Percentiles rank a stretch among this genome's conserved stretches.
Conservation (phyloP, 2,113 vertebrate species). For the Recurvirostra avosetta region DNA sequence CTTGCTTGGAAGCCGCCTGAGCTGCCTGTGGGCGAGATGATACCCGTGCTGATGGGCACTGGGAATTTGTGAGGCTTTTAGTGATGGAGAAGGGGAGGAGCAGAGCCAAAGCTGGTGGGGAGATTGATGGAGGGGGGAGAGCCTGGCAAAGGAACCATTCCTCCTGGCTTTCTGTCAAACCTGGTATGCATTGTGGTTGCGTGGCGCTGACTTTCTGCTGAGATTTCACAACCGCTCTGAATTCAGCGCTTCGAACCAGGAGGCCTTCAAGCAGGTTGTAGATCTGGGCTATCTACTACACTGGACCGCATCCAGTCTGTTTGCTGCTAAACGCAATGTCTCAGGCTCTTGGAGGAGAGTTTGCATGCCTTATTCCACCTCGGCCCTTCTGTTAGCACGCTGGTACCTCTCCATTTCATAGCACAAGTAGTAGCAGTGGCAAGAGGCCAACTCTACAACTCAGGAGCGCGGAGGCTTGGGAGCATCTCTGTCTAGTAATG, state of each 20-base stretch:
- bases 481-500: background rate
- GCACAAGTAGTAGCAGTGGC: background rate
- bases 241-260: background rate
- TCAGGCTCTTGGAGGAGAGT: background rate
- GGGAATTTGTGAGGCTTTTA: background rate
- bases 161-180: background rate
- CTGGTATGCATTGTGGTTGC: background rate
- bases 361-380: accelerated
- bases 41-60: background rate
- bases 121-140: background rate
- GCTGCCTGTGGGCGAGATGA: background rate
- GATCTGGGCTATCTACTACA: background rate
- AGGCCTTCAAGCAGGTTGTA: background rate
- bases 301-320: background rate
- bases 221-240: background rate
- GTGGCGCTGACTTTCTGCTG: background rate
- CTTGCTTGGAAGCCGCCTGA: conserved; percentile 5
- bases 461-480: background rate
- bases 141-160: background rate
- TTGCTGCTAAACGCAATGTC: background rate
- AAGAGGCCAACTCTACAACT: background rate
- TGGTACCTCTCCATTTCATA: background rate
- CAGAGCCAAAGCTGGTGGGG: background rate
- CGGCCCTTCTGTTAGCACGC: background rate
- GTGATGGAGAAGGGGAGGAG: background rate